Conservation (phyloP, 2,888 invertebrate genomes). For the Scaptomyza polygonia region DNA sequence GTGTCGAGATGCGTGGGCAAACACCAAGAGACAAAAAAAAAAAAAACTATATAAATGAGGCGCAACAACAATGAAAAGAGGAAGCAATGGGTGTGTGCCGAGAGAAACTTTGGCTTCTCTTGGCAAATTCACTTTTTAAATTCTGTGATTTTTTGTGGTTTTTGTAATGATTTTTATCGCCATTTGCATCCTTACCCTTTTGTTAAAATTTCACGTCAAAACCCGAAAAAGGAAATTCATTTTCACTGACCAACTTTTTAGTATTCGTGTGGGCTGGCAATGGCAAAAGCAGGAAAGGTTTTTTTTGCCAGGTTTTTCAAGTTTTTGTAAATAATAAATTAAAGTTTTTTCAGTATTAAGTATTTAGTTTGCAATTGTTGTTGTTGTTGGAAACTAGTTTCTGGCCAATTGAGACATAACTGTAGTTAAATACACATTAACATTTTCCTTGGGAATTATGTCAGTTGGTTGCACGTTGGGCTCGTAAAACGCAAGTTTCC, state of each 20-base stretch:
- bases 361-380: slow-evolving; percentile 38
- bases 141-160: slow-evolving; percentile 40
- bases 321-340: slow-evolving; percentile 50
- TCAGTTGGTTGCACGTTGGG: slow-evolving; percentile 55
- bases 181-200: slow-evolving; percentile 61
- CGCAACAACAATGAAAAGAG: neutral
- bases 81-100: neutral
- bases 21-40: neutral
- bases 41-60: neutral
- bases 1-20: slow-evolving; percentile 42
- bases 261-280: slow-evolving; percentile 33
- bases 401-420: slow-evolving; percentile 71
- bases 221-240: slow-evolving; percentile 64
- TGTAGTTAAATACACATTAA: slow-evolving; percentile 69
- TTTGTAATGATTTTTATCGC: slow-evolving; percentile 37
- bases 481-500: slow-evolving; percentile 33
- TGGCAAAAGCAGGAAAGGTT: slow-evolving; percentile 67
- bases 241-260: slow-evolving; percentile 67
- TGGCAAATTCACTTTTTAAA: slow-evolving; percentile 6
- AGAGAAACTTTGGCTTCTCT: neutral
- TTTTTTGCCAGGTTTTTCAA: slow-evolving; percentile 43
- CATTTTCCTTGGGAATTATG: slow-evolving; percentile 76
- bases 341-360: slow-evolving; percentile 44
- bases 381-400: slow-evolving; percentile 57
- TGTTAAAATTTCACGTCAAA: slow-evolving; percentile 13